Conservation (phyloP, 2,888 invertebrate genomes). For the Altica lythri region DNA sequence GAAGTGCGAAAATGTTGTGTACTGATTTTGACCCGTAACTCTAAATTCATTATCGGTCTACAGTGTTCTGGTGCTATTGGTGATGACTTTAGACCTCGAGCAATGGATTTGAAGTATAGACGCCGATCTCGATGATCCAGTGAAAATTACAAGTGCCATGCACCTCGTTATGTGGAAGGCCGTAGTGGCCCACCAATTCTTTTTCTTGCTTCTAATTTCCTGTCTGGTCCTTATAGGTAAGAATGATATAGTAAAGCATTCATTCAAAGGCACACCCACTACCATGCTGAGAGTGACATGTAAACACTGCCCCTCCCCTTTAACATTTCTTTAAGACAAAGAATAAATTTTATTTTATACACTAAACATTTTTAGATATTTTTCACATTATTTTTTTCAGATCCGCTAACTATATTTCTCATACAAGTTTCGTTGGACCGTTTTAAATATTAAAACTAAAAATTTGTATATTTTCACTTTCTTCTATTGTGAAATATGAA, state of each 20-base stretch:
- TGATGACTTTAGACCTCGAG: conserved; percentile 46
- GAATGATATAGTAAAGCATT: conserved; percentile 25
- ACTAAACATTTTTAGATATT: no score
- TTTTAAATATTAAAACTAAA: no score
- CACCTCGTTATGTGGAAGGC: conserved; percentile 51
- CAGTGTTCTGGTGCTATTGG: conserved; percentile 30
- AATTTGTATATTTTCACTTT: no score
- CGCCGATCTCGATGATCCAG: conserved; percentile 53
- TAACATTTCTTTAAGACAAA: conserved; percentile 48
- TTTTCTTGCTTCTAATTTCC: conserved; percentile 51
- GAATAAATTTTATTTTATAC: no score
- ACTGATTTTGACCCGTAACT: conserved; percentile 15
- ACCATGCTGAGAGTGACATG: conserved; percentile 52
- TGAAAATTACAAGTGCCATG: conserved; percentile 47
- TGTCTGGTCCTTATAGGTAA: conserved; percentile 55
- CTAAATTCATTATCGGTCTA: conserved; percentile 7
- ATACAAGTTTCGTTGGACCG: no score
- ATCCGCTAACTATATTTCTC: background rate
- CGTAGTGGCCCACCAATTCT: conserved; percentile 46
- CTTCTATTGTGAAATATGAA: no score
- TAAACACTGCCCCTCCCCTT: conserved; percentile 59
- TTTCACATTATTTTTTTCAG: no score
- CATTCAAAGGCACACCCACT: conserved; percentile 53
- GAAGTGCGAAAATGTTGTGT: conserved; percentile 22
- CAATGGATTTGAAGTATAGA: conserved; percentile 52